Conservation (phyloP, 2,888 invertebrate genomes). For the Eueremaeus valkanovi region DNA sequence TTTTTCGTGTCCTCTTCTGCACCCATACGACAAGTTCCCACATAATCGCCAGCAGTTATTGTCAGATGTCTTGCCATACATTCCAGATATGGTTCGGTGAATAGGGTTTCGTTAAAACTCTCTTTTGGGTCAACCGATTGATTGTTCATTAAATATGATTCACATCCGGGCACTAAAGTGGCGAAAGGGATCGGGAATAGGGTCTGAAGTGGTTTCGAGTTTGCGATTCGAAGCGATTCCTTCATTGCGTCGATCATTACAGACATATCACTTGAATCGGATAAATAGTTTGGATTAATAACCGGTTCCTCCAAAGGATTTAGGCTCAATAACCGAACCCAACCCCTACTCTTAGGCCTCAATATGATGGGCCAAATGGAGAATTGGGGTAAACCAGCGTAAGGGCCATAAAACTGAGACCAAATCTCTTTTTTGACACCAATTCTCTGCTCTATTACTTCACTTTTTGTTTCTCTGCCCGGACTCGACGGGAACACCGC, state of each 20-base stretch:
- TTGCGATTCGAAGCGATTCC: background rate
- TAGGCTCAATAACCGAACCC: conserved; percentile 67
- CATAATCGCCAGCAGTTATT: conserved; percentile 27
- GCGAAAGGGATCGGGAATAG: conserved; percentile 11
- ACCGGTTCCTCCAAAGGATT: conserved; percentile 72
- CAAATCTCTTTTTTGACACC: background rate
- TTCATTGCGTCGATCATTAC: conserved; percentile 65
- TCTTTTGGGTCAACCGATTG: background rate
- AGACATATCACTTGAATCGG: conserved; percentile 67
- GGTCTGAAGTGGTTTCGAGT: background rate
- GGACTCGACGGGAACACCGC: background rate
- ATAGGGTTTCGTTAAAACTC: background rate
- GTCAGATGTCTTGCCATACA: conserved; percentile 37
- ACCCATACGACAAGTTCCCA: conserved; percentile 31
- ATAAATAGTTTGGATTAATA: conserved; percentile 76
- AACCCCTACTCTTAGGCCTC: conserved; percentile 78
- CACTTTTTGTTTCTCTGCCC: background rate
- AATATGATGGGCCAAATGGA: conserved; percentile 82
- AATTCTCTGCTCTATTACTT: no score
- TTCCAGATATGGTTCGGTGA: background rate
- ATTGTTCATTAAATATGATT: conserved; percentile 16
- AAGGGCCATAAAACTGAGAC: conserved; percentile 35
- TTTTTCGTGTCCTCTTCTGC: background rate
- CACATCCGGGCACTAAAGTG: conserved; percentile 43
- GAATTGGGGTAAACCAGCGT: conserved; percentile 64